These are phyloP conservation scores for Mercenaria mercenaria DNA, from an alignment of 1,140 invertebrate genomes.

Conservation along the genomic window DNA sequence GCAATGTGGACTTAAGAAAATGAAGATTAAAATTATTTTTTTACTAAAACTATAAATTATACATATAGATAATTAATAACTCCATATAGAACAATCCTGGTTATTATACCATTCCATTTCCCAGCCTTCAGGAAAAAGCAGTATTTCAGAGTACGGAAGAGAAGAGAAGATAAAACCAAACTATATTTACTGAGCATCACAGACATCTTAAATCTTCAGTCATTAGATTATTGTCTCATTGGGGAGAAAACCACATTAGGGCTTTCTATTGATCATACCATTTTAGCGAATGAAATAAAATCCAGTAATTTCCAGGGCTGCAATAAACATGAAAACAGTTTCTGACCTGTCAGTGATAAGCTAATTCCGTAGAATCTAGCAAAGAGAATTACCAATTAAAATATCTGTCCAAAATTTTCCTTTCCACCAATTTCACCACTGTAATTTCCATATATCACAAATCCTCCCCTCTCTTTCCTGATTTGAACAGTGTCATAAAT, in stretches of 20 bases:
- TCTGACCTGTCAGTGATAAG: background rate
- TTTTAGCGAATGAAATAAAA: background rate
- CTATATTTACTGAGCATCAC: background rate
- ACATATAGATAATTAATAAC: no score
- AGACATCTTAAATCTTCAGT: background rate
- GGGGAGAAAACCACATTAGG: no score
- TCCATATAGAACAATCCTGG: no score
- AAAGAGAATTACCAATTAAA: background rate
- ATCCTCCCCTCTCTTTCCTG: background rate
- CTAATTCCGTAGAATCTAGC: background rate
- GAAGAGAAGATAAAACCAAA: no score
- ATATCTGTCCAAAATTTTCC: background rate
- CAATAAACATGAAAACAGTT: background rate
- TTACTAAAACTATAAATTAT: no score
- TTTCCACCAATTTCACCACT: background rate
- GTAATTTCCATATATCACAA: conserved; percentile 19
- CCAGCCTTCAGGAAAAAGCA: no score
- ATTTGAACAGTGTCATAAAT: background rate
- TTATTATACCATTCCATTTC: no score
- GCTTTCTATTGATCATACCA: background rate
- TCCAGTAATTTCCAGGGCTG: no score
- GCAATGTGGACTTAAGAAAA: no score
- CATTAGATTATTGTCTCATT: no score
- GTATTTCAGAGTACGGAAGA: no score
- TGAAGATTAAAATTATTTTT: no score